Conservation (phyloP, 2,797 vertebrate species). For the Phylloscopus collybita region DNA sequence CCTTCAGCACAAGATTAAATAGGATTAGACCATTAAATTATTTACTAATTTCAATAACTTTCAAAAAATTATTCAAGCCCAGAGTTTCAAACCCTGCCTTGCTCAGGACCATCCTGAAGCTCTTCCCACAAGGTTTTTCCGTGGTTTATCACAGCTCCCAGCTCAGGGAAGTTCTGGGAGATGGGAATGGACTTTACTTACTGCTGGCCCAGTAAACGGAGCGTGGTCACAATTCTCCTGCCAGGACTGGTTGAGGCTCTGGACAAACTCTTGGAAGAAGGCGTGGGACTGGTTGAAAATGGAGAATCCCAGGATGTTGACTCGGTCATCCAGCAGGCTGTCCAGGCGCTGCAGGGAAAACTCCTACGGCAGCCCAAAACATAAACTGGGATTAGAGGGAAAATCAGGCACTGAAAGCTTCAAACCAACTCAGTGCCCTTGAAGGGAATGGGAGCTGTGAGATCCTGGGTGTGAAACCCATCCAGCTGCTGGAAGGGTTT, state of each 20-base stretch:
- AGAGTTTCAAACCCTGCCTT: background rate
- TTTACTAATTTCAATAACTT: background rate
- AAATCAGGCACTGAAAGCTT: background rate
- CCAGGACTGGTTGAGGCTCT: slow-evolving; percentile 98
- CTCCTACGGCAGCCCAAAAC: slow-evolving; percentile 79
- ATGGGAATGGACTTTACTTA: slow-evolving; percentile 71
- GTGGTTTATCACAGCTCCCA: background rate
- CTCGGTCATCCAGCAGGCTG: slow-evolving; percentile 86
- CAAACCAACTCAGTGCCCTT: background rate
- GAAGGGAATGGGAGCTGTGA: background rate
- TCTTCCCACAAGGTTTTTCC: background rate
- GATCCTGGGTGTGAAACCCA: background rate
- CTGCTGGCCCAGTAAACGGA: slow-evolving; percentile 93
- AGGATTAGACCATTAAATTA: background rate
- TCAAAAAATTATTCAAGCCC: background rate
- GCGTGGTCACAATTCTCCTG: slow-evolving; percentile 97
- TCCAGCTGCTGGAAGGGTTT: background rate
- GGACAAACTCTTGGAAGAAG: slow-evolving; percentile 94
- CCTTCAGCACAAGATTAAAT: background rate
- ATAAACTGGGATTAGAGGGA: slow-evolving; percentile 31
- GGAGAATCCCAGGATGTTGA: slow-evolving; percentile 96
- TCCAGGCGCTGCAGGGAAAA: slow-evolving; percentile 93
- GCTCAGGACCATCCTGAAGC: background rate
- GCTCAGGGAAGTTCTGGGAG: background rate
- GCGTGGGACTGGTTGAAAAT: slow-evolving; percentile 96